Conservation (phyloP, 1,140 invertebrate genomes). For the Trissolcus basalis region DNA sequence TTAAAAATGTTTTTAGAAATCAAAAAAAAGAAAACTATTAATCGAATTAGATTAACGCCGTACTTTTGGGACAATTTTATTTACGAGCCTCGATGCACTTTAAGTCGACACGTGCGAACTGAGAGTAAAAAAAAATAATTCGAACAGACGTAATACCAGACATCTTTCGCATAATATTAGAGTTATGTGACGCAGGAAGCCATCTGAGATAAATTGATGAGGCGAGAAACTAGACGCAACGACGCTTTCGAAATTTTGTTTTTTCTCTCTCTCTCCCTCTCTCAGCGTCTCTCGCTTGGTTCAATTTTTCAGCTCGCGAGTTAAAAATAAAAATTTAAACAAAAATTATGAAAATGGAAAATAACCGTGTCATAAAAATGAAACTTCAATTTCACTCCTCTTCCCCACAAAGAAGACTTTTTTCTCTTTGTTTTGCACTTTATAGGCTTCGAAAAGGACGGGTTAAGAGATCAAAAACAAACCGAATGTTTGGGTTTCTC, state of each 20-base stretch:
- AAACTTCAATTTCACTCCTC: background rate
- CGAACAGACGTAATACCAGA: slow-evolving; percentile 36
- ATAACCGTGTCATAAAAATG: background rate
- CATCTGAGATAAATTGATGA: slow-evolving; percentile 18
- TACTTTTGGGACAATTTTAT: slow-evolving; percentile 20
- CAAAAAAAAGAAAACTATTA: too few relatives aligned
- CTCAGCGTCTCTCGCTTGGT: background rate
- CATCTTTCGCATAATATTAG: slow-evolving; percentile 43
- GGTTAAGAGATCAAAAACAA: slow-evolving; percentile 1
- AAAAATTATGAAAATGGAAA: background rate
- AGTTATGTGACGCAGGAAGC: slow-evolving; percentile 25
- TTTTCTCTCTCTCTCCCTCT: background rate
- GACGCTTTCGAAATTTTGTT: slow-evolving; percentile 9
- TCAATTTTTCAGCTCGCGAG: background rate
- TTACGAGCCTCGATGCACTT: slow-evolving; percentile 5
- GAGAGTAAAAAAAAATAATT: background rate
- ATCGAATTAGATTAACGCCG: background rate
- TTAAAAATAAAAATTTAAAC: background rate
- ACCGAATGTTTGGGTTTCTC: background rate
- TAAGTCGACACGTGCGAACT: background rate
- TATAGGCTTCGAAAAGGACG: too few relatives aligned
- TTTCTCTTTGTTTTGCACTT: background rate
- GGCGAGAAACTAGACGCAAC: slow-evolving; percentile 3
- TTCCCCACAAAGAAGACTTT: background rate
- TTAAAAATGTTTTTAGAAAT: too few relatives aligned